Percentiles rank a stretch among this genome's conserved stretches.
Evolutionary conservation across 2,113 vertebrate species (phyloP).

Genomic region (Propithecus coquereli): DNA sequence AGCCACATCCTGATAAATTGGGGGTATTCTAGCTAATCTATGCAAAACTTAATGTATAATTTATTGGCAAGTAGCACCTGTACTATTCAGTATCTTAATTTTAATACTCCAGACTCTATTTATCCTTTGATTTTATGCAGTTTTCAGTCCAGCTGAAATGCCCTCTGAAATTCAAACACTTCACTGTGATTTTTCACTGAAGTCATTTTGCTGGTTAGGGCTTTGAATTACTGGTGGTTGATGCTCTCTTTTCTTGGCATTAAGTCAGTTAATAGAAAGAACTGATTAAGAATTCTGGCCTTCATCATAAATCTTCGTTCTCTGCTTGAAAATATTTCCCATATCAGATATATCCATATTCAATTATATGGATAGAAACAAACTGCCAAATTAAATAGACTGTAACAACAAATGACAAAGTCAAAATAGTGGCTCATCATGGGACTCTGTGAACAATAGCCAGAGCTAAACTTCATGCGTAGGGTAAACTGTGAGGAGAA

Average conservation of each 20-base stretch:
- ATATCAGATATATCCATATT: neutral
- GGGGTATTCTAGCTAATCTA: neutral
- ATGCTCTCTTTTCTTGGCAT: neutral
- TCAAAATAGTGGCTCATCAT: neutral
- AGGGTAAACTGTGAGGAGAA: neutral
- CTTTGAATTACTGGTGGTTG: neutral
- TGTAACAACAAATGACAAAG: neutral
- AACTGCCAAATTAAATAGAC: neutral
- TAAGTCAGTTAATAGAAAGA: neutral
- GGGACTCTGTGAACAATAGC: neutral
- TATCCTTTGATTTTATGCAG: neutral
- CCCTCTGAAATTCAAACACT: neutral
- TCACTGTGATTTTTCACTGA: neutral
- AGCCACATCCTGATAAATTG: neutral
- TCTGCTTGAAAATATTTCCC: neutral
- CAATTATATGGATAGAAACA: neutral
- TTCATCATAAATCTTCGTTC: neutral
- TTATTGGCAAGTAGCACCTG: neutral
- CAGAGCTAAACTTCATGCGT: neutral
- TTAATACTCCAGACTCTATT: neutral
- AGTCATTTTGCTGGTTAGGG: neutral
- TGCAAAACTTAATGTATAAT: neutral
- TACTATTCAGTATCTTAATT: neutral
- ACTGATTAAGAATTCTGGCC: neutral
- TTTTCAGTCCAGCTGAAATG: neutral